A percentile compares a stretch with the other conserved stretches of the same genome.
Evolutionary conservation across 2,113 vertebrate genomes (phyloP).

Genomic region (Chionomys nivalis): DNA sequence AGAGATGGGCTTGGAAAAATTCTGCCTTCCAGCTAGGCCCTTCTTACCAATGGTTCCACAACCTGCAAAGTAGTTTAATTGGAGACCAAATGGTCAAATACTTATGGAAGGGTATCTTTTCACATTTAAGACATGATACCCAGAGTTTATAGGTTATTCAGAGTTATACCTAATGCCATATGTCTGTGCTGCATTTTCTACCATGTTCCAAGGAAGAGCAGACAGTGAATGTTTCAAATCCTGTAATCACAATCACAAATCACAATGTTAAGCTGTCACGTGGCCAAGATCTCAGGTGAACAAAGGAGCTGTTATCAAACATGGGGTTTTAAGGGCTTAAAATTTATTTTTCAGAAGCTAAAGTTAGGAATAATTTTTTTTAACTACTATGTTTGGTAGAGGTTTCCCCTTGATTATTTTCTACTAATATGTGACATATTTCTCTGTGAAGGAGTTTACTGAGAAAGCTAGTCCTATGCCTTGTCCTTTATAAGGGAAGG

Average conservation of each 20-base stretch:
- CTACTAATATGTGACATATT: neutral
- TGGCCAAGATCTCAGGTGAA: neutral
- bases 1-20: neutral
- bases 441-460: neutral
- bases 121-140: neutral
- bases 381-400: neutral
- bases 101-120: neutral
- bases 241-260: constrained; percentile 1
- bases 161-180: neutral
- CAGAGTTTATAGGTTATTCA: neutral
- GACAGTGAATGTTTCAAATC: neutral
- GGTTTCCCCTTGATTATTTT: neutral
- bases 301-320: neutral
- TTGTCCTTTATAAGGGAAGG: neutral
- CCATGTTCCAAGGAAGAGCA: neutral
- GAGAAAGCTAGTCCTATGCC: neutral
- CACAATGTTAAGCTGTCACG: neutral
- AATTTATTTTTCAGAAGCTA: constrained; percentile 26
- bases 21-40: neutral
- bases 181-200: neutral
- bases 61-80: neutral
- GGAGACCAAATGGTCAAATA: neutral
- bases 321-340: neutral
- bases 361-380: neutral
- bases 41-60: neutral